Conservation (phyloP, 2,113 vertebrate genomes). For the Ceyx cyanopectus region DNA sequence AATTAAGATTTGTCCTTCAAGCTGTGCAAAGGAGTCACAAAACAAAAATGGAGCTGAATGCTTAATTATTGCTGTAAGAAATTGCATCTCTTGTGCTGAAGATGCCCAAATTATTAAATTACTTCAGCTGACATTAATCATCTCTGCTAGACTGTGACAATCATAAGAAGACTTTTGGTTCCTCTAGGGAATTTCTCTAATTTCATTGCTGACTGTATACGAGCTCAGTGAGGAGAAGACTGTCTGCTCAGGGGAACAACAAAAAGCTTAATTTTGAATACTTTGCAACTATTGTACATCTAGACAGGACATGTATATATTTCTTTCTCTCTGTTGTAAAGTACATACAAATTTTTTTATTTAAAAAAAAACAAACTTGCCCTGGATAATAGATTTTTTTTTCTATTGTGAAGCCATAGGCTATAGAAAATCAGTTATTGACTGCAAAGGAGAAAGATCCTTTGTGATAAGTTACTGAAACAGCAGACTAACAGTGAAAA, state of each 20-base stretch:
- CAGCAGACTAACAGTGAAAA: background rate
- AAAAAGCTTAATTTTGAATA: background rate
- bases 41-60: background rate
- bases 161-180: background rate
- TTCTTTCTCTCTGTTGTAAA: background rate
- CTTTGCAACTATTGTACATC: background rate
- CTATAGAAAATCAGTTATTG: constrained; percentile 16
- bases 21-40: background rate
- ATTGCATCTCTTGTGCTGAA: constrained; percentile 6
- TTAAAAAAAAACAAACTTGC: background rate
- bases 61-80: constrained; percentile 44
- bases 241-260: background rate
- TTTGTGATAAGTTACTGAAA: background rate
- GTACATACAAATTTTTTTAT: background rate
- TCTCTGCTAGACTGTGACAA: background rate
- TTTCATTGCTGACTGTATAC: background rate
- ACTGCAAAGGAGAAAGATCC: background rate
- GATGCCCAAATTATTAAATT: constrained; percentile 19
- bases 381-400: background rate
- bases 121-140: constrained; percentile 40
- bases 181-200: background rate
- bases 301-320: background rate
- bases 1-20: constrained; percentile 21
- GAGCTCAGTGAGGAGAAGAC: background rate
- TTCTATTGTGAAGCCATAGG: background rate